These are phyloP conservation scores for Drosophila simulans DNA, from an alignment of 1,140 invertebrate genomes.

Conservation along the genomic window DNA sequence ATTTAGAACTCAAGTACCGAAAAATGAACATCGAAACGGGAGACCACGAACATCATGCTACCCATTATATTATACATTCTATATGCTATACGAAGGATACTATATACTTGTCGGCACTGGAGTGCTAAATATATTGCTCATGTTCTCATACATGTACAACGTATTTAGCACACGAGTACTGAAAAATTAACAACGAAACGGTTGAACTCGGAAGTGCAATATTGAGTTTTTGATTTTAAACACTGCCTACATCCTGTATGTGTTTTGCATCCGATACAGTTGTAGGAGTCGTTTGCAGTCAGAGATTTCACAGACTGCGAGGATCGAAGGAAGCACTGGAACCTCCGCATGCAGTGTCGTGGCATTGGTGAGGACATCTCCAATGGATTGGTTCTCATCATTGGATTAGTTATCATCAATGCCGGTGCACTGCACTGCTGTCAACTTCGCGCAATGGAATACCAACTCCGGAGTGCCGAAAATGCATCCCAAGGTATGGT, in stretches of 20 bases:
- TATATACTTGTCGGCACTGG: no score
- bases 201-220: background rate
- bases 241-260: constrained; percentile 60
- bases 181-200: no score
- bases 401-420: constrained; percentile 71
- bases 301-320: constrained; percentile 16
- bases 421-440: constrained; percentile 33
- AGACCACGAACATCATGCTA: no score
- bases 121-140: no score
- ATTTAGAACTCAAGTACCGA: no score
- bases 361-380: constrained; percentile 61
- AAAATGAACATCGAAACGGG: no score
- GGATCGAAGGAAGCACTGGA: background rate
- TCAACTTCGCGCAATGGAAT: background rate
- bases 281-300: constrained; percentile 48
- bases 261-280: constrained; percentile 32
- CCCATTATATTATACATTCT: no score
- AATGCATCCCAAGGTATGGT: constrained; percentile 2
- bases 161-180: no score
- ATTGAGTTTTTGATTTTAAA: constrained; percentile 43
- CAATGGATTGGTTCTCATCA: constrained; percentile 72
- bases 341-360: constrained; percentile 10
- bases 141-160: no score
- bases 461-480: no score
- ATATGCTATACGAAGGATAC: no score